Percentiles rank a stretch among this genome's conserved stretches.
Evolutionary conservation across 2,797 vertebrate species (phyloP).

Genomic region (Aotus griseimembra): DNA sequence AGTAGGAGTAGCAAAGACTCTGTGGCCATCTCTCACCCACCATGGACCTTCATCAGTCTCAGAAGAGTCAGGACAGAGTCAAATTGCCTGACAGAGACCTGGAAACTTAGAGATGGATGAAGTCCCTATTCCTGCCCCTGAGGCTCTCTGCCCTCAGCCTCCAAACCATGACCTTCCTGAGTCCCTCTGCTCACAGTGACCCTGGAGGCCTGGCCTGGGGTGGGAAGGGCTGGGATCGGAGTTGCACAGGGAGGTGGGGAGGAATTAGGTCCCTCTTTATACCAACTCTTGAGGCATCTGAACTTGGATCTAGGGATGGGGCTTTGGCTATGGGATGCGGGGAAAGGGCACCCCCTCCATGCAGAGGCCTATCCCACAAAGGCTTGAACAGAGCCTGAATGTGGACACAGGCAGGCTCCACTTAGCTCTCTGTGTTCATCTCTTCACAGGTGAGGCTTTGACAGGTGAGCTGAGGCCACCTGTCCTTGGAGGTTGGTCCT

Average conservation of each 20-base stretch:
- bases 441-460: neutral
- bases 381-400: neutral
- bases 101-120: too few relatives aligned
- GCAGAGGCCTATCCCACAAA: neutral
- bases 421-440: too few relatives aligned
- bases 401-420: neutral
- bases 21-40: neutral
- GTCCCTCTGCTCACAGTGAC: neutral
- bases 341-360: too few relatives aligned
- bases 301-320: neutral
- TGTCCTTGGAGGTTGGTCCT: neutral
- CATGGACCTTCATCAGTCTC: neutral
- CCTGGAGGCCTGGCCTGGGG: neutral
- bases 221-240: neutral
- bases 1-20: neutral
- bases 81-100: neutral
- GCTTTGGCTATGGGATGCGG: too few relatives aligned
- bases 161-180: neutral
- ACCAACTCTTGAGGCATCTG: neutral
- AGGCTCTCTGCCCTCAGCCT: neutral
- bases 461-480: neutral
- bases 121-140: too few relatives aligned
- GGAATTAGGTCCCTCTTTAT: neutral
- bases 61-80: neutral
- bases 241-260: too few relatives aligned